Percentiles rank a stretch among this genome's conserved stretches.
Evolutionary conservation across 2,888 invertebrate genomes (phyloP).

Genomic region (Megaustenia siamemsis): DNA sequence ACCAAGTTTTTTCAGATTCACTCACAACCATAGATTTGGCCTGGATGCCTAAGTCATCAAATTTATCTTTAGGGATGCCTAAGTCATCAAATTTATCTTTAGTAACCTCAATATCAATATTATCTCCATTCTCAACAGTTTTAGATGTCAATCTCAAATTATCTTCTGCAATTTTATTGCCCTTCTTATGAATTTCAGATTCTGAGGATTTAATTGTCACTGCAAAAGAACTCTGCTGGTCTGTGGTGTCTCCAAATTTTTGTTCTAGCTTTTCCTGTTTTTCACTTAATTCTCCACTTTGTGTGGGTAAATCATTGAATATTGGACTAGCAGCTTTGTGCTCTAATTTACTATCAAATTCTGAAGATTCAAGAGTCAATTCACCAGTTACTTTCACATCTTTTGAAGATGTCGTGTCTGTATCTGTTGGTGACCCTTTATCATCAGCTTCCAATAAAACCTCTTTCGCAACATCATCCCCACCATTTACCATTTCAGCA

Average conservation of each 20-base stretch:
- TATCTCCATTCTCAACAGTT: not conserved
- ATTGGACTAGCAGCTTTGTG: not conserved
- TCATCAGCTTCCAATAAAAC: not conserved
- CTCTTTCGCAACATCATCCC: conserved; percentile 11
- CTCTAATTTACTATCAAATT: not conserved
- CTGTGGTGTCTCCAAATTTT: not conserved
- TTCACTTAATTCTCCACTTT: not conserved
- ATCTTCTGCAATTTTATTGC: not conserved
- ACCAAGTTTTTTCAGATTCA: conserved; percentile 6
- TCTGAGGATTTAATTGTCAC: not conserved
- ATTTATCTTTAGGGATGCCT: not conserved
- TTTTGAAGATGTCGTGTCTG: not conserved
- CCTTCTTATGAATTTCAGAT: not conserved
- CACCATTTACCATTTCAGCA: conserved; percentile 32
- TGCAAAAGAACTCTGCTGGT: not conserved
- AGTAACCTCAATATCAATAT: not conserved
- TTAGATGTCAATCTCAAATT: not conserved
- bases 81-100: not conserved
- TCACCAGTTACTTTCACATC: not conserved
- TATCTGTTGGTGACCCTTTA: not conserved
- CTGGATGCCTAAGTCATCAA: not conserved
- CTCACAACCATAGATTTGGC: conserved; percentile 5
- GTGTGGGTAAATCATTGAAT: not conserved
- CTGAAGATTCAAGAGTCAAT: not conserved
- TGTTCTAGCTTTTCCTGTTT: not conserved